Evolutionary conservation across 2,797 vertebrate species (phyloP), one percentile per base, ranked within the genome.

Genomic region (Urocyon cinereoargenteus): DNA sequence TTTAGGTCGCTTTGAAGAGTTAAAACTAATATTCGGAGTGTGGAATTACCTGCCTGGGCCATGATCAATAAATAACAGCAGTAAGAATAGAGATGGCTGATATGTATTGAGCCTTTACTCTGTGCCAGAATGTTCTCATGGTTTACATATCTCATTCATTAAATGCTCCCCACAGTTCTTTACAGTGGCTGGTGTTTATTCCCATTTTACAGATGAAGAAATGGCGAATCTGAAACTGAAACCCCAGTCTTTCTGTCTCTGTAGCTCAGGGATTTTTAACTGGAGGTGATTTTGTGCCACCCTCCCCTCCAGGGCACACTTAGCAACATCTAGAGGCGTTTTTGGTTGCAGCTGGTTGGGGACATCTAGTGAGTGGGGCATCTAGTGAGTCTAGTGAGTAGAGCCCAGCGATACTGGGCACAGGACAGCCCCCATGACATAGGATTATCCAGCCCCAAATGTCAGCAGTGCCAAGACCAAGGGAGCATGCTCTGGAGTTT

Each of bases 1-100:
- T 86, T 91, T 96, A 62, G 72, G 26, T 75, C 8, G 1, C 22
- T 90, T 34, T 6, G 85, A 90, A 94, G 70, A 75, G 45, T 86
- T 85, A 70, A 86, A 81, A 59, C 19, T 28, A 19, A 36, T 61
- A 62, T 64, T 92, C 21, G 51, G 57, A 45, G 24, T 24, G 0
- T 36, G 26, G 21, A 22, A 24, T 85, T 62, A 24, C 6, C 57
- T 68, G 22, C 31, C 36, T 19, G 0, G 36, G 28, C 36, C 10
- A 0, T 3, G 15, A 36, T 34, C 59, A 34, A 3, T 34, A 61
- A 84, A 26, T 49, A 59, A 22, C 6, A 21, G 19, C 0, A 64
- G 24, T 4, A 18, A 1, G 4, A 9, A 31, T 4, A 26, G 19
- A 10, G 28, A 31, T 15, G 45, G 40, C n/a, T 34, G 0, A 8